phyloP scores from a whole-genome alignment of 2,888 invertebrate genomes.

The Sesia bembeciformis region DNA sequence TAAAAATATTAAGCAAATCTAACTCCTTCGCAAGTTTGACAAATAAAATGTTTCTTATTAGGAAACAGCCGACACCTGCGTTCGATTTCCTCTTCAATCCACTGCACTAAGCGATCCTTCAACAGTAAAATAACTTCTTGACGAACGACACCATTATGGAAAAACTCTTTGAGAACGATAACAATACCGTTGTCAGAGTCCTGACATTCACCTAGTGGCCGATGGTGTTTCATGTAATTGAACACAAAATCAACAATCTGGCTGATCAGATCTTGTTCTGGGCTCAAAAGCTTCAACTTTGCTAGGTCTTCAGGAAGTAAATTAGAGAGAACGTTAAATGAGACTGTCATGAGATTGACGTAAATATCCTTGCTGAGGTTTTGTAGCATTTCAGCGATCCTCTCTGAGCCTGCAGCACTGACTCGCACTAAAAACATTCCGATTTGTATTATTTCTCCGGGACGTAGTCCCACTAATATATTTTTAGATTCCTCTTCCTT shows the following conservation, averaged over 20 bases:
- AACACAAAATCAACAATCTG: conserved; percentile 60
- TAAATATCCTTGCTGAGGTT: conserved; percentile 52
- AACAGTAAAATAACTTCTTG: conserved; percentile 45
- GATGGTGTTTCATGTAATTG: conserved; percentile 49
- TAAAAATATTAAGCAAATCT: conserved; percentile 25
- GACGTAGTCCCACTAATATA: conserved; percentile 45
- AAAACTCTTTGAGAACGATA: conserved; percentile 52
- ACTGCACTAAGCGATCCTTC: conserved; percentile 38
- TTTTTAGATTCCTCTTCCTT: conserved; percentile 30
- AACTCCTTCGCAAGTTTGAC: conserved; percentile 42
- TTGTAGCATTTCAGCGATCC: conserved; percentile 42
- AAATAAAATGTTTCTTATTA: conserved; percentile 38
- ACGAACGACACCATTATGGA: conserved; percentile 53
- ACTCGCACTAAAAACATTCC: conserved; percentile 45
- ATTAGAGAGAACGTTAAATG: conserved; percentile 45
- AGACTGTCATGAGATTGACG: conserved; percentile 51
- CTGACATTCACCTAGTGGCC: conserved; percentile 44
- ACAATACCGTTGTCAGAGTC: conserved; percentile 48
- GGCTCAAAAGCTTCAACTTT: conserved; percentile 41
- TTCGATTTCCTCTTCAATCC: conserved; percentile 38
- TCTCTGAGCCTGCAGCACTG: conserved; percentile 48
- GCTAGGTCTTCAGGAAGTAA: conserved; percentile 51
- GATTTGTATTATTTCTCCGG: conserved; percentile 53
- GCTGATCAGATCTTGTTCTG: conserved; percentile 54
- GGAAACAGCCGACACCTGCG: conserved; percentile 30